Conservation (phyloP, 2,113 vertebrate species). For the Thermophis baileyi region DNA sequence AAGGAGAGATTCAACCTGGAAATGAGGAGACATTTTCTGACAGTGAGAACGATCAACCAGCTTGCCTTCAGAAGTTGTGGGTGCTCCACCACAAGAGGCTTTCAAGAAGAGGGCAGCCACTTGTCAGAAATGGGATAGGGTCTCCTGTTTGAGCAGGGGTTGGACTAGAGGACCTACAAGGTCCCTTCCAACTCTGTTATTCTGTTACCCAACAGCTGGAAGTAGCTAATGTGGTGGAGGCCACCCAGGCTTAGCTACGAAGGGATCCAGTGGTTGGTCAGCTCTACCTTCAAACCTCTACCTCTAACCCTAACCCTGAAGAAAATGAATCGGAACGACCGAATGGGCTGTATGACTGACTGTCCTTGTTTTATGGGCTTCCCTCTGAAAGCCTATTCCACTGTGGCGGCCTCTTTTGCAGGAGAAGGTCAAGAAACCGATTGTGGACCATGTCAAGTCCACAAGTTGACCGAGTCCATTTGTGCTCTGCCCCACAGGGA, state of each 20-base stretch:
- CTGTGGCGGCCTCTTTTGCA: constrained; percentile 65
- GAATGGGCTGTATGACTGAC: neutral
- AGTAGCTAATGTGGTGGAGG: neutral
- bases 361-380: neutral
- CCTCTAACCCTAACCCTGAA: neutral
- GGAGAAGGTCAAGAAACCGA: neutral
- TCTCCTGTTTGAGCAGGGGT: too few relatives aligned
- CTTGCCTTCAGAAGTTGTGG: too few relatives aligned
- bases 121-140: too few relatives aligned
- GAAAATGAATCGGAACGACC: neutral
- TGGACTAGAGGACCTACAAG: too few relatives aligned
- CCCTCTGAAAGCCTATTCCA: constrained; percentile 65
- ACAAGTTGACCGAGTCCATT: constrained; percentile 37
- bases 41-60: too few relatives aligned
- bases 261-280: neutral
- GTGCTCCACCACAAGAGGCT: too few relatives aligned
- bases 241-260: neutral
- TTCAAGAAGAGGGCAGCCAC: too few relatives aligned
- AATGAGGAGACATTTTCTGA: too few relatives aligned
- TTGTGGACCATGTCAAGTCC: constrained; percentile 63
- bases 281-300: too few relatives aligned
- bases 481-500: constrained; percentile 57
- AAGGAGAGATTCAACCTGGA: too few relatives aligned
- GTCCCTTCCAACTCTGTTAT: neutral
- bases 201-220: neutral